A percentile compares a stretch with the other conserved stretches of the same genome.
Evolutionary conservation across 1,140 invertebrate genomes (phyloP).

Genomic region (Drosophila navojoa): DNA sequence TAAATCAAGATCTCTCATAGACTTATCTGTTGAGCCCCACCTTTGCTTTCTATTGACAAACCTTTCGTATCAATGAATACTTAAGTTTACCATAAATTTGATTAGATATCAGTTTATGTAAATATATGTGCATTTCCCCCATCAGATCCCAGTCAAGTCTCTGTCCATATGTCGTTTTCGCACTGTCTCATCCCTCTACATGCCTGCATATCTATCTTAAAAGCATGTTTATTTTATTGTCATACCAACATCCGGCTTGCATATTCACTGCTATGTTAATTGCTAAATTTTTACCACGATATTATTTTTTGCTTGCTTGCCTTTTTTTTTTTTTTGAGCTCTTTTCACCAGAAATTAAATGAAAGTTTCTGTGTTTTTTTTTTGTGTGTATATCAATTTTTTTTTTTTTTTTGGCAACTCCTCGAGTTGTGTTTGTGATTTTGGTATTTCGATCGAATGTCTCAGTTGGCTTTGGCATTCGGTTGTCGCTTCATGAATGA

Average conservation of each 20-base stretch:
- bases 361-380: conserved; percentile 52
- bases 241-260: conserved; percentile 30
- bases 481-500: conserved; percentile 41
- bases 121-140: too few species aligned
- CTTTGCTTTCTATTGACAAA: too few species aligned
- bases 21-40: too few species aligned
- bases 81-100: too few species aligned
- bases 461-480: conserved; percentile 6
- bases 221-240: conserved; percentile 10
- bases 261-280: conserved; percentile 29
- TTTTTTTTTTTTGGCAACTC: conserved; percentile 40
- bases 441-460: conserved; percentile 42
- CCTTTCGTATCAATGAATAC: too few species aligned
- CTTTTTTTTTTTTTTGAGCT: conserved; percentile 48
- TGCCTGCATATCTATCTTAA: not conserved
- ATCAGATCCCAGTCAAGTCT: too few species aligned
- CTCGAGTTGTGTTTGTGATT: conserved; percentile 34
- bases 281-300: conserved; percentile 16
- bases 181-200: too few species aligned
- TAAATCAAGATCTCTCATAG: too few species aligned
- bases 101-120: too few species aligned
- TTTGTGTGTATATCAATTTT: too few species aligned
- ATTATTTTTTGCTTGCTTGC: conserved; percentile 25
- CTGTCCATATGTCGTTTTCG: too few species aligned
- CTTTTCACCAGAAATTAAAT: conserved; percentile 69